These are phyloP conservation scores for Bolborhynchus lineola DNA, from an alignment of 2,113 vertebrate species.

Conservation along the genomic window DNA sequence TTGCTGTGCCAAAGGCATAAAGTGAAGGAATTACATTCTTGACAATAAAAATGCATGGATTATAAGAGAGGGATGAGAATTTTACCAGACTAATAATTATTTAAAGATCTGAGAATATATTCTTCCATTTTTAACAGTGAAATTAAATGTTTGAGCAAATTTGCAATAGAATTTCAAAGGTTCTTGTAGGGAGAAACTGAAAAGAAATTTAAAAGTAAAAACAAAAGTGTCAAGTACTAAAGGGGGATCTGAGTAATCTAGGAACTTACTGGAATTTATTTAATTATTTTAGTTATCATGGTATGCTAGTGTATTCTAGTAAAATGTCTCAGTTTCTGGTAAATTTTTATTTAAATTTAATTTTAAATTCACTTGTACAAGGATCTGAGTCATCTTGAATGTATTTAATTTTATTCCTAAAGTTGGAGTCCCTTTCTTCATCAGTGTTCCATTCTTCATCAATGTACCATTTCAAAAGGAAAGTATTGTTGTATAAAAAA, in stretches of 20 bases:
- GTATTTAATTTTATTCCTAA: neutral
- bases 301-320: neutral
- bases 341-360: neutral
- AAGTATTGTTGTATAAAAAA: neutral
- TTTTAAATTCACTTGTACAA: neutral
- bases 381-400: neutral
- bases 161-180: neutral
- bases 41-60: neutral
- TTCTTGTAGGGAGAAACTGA: neutral
- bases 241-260: neutral
- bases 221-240: rapidly evolving
- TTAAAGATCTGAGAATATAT: neutral
- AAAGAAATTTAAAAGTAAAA: neutral
- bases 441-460: neutral
- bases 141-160: neutral
- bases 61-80: neutral
- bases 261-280: neutral
- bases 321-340: neutral
- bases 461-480: neutral
- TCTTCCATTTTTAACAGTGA: neutral
- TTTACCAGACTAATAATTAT: neutral
- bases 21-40: neutral
- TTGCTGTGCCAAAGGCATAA: neutral
- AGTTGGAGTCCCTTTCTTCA: neutral
- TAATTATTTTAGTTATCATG: neutral